Evolutionary conservation across 2,888 invertebrate species (phyloP), one percentile per base, ranked within the genome.

Genomic region (Frankliniella intonsa): DNA sequence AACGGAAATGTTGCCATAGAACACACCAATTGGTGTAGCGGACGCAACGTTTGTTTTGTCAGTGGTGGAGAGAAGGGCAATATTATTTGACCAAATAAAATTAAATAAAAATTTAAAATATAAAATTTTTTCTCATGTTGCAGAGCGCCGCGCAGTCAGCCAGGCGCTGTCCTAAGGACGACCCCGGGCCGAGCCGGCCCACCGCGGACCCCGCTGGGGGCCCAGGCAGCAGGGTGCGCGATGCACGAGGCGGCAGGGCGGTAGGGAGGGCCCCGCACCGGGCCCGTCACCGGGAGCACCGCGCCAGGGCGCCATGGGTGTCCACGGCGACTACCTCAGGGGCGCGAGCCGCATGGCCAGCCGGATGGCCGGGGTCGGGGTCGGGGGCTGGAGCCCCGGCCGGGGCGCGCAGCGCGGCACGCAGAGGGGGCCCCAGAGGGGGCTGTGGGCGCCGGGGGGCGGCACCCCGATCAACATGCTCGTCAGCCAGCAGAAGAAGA

Each of bases 401-500:
- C 22, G 69, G 11, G 22, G 69, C 69, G n/a, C 65, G 9, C 69
- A 22, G 69, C 22, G 69, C 11, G 69, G 22, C 25, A 8, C 25
- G 25, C 69, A 69, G 69, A 22, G 69, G 69, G 69, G 69, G 69
- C 25, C 25, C 11, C 69, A 76, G 69, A 22, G 69, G 69, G 69
- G 69, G 69, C 25, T 76, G 69, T 76, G 22, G 69, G 69, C 69
- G 69, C 22, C 69, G 69, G 69, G 69, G 69, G 69, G 22, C 10
- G 69, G 69, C 69, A 76, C 69, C 22, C 69, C 69, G 11, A 22
- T 76, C 69, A 76, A 76, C 69, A 76, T 76, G 69, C 69, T 76
- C 69, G 69, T 76, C 69, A 76, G 69, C 69, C 69, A 76, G 69
- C 69, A 76, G 69, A 76, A 76, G 69, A 76, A 76, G 69, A 76